Evolutionary conservation across 2,113 vertebrate species (phyloP), one percentile per base, ranked within the genome.

Genomic region (Myrmecophaga tridactyla): DNA sequence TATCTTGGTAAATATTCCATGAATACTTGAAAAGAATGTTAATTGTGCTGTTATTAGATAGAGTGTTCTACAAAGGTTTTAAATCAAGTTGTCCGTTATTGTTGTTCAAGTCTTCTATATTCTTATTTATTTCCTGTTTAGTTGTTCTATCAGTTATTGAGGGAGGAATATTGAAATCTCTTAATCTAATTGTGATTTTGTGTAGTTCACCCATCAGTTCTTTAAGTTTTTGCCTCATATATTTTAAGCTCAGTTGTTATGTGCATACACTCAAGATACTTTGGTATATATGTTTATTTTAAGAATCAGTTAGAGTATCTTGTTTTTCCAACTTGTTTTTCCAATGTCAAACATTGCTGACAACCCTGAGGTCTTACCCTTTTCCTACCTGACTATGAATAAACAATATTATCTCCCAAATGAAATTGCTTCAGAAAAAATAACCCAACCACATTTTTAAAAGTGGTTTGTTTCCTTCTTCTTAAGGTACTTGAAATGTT

Each of bases 401-500:
- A 94, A 95, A 77, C 58, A 77, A 36, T 77, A 62, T 39, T 39
- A 62, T 56, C n/a, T 93, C 43, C 63, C 60, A 86, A 83, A 81
- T 17, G 10, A 63, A 41, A 65, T 81, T 34, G 60, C 39, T 94
- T 90, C 69, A 67, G 67, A 92, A 87, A 76, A 90, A 96, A 90
- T 36, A 58, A 46, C 29, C 27, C 60, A 77, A 94, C 46, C n/a
- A 72, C 11, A 73, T 36, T 78, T 90, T 86, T 73, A 36, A 73
- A 93, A 84, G 75, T 43, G 53, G 78, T 15, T 18, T 84, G 14
- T 69, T 88, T 92, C 85, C 56, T 15, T 81, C 77, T 90, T 82
- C 31, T 81, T 73, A 56, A 17, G 41, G 18, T 62, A 77, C 94
- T 95, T 88, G 77, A 94, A 78, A 83, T 89, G 82, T 88, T 82